Base-by-base conservation (phyloP, 92 coral and sea anemone genomes). In the Blastomussa wellsi region DNA sequence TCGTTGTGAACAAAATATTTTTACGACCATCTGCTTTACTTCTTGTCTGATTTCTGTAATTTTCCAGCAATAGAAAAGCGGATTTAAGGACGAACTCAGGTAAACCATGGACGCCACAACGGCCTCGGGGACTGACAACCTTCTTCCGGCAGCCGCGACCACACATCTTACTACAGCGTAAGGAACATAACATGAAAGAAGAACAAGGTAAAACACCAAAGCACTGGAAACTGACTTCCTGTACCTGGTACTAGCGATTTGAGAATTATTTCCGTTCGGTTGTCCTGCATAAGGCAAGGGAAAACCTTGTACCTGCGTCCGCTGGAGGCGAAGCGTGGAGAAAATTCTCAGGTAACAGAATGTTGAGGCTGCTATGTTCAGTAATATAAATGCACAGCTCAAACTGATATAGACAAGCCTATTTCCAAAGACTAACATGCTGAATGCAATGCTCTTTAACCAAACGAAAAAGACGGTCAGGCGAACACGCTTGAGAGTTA, bases 41-140 rank as follows among this genome's bases (percentile, higher is more conserved):
- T 72, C 85, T 0, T 36, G 49, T 42, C 85, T 81, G 39, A 81
- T 53, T 49, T 81, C 77, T 33, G 36, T 68, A 29, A 81, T 81
- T 32, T 71, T 71, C 85, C 85, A 81, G 53, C 77, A 81, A 37
- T 69, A 69, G 22, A 81, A 19, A 20, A 69, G 2, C n/a, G 86
- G 86, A 47, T 82, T 82, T 71, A 82, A n/a, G 24, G 78, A 32
- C 52, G 86, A 71, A 28, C 52, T 82, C 22, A 82, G 72, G 37
- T 35, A 71, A 22, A 82, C 74, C 22, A 39, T 31, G 48, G 72
- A 70, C 22, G 76, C 38, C n/a, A 13, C 38, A 69, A 69, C 74
- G 44, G 74, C 74, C 20, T 69, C 74, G 13, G 42, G 6, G 41
- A 69, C 42, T 29, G 35, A 69, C 31, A 69, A 7, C 42, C 74